Conservation (phyloP, 2,113 vertebrate genomes). For the Mirounga angustirostris region DNA sequence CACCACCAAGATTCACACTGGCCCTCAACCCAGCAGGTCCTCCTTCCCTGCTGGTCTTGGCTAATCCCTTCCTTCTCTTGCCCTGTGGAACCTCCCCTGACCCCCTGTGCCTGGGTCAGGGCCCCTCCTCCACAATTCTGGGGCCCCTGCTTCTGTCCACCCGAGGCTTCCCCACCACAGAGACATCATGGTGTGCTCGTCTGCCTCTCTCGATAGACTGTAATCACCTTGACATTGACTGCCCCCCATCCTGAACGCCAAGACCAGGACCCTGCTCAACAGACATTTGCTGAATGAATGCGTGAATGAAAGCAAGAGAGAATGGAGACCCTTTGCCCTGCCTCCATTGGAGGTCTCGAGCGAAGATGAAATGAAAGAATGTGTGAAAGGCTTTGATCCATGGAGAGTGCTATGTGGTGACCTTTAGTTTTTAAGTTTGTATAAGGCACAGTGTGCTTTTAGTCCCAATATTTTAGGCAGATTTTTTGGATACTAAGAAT, state of each 20-base stretch:
- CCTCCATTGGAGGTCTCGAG: not conserved
- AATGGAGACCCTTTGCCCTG: not conserved
- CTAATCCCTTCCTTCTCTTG: not conserved
- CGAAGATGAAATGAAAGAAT: not conserved
- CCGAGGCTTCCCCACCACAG: accelerated
- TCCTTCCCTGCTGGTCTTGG: not conserved
- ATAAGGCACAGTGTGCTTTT: not conserved
- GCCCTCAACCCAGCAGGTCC: accelerated
- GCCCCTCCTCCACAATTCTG: accelerated
- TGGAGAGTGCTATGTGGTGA: accelerated
- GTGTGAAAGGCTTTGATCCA: not conserved
- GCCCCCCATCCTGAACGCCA: not conserved
- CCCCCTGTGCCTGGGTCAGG: not conserved
- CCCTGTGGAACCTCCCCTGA: not conserved
- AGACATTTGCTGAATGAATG: not conserved
- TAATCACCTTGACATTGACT: not conserved
- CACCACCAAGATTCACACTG: accelerated
- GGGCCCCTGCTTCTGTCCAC: not conserved
- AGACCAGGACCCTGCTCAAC: not conserved
- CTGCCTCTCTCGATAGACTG: accelerated
- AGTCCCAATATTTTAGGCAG: not conserved
- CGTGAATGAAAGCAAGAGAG: not conserved
- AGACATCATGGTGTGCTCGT: accelerated
- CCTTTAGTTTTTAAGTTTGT: not conserved
- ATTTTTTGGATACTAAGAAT: not conserved